Conservation (phyloP, 1,140 invertebrate genomes). For the Tetragnatha versicolor region DNA sequence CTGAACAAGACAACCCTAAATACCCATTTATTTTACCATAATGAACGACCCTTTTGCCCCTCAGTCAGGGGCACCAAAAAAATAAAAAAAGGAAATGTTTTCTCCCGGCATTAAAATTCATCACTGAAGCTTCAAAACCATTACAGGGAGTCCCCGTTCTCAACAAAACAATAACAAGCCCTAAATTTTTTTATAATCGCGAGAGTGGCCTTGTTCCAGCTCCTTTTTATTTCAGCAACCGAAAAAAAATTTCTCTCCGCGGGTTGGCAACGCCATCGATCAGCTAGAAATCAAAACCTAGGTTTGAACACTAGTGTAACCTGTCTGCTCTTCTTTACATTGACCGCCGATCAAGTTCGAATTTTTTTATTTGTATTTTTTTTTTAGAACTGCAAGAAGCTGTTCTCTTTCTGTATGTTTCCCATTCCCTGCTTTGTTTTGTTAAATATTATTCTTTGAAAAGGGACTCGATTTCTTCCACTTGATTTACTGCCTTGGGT, state of each 20-base stretch:
- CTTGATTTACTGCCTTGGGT: slow-evolving; percentile 24
- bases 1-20: slow-evolving; percentile 12
- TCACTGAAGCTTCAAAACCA: slow-evolving; percentile 39
- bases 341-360: slow-evolving; percentile 43
- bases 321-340: slow-evolving; percentile 36
- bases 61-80: background rate
- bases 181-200: slow-evolving; percentile 38
- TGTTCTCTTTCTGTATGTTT: background rate
- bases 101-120: slow-evolving; percentile 34
- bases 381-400: background rate
- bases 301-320: slow-evolving; percentile 47
- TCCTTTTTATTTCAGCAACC: background rate
- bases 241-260: slow-evolving; percentile 9
- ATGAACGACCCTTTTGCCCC: background rate
- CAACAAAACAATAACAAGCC: slow-evolving; percentile 22
- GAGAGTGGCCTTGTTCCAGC: slow-evolving; percentile 28
- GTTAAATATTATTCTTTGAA: slow-evolving; percentile 41
- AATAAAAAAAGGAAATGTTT: slow-evolving; percentile 20
- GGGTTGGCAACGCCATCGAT: slow-evolving; percentile 42
- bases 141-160: background rate
- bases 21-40: slow-evolving; percentile 16
- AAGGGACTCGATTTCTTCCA: slow-evolving; percentile 12
- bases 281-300: slow-evolving; percentile 38
- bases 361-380: background rate
- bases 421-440: slow-evolving; percentile 3